These are phyloP conservation scores for Telmatochromis sp. DNA, from an alignment of 2,113 vertebrate genomes.

Conservation along the genomic window DNA sequence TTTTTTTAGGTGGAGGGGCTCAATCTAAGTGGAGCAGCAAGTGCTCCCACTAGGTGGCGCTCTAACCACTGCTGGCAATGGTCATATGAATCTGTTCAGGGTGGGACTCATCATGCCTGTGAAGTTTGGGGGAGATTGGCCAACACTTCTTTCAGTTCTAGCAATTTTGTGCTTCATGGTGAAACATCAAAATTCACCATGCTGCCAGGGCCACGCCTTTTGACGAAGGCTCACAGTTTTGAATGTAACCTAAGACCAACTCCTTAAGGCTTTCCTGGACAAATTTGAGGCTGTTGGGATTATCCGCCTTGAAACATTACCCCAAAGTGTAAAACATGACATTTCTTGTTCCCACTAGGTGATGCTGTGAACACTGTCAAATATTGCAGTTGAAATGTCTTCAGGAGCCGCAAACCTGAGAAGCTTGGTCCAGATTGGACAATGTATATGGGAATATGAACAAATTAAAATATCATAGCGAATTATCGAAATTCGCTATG, in stretches of 20 bases:
- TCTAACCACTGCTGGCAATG: background rate
- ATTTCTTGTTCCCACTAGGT: background rate
- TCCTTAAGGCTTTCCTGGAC: background rate
- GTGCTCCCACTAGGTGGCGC: background rate
- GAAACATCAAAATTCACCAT: background rate
- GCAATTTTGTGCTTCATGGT: background rate
- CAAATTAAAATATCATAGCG: rapidly evolving
- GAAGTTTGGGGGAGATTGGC: background rate
- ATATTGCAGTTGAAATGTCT: background rate
- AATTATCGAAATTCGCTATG: background rate
- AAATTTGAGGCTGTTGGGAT: background rate
- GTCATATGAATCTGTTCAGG: rapidly evolving
- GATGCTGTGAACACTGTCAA: background rate
- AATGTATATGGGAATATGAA: background rate
- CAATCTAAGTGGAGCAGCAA: background rate
- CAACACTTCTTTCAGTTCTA: background rate
- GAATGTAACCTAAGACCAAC: background rate
- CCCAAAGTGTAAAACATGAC: background rate
- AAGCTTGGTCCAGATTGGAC: background rate
- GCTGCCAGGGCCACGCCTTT: background rate
- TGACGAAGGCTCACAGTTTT: background rate
- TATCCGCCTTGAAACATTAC: rapidly evolving
- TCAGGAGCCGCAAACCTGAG: background rate
- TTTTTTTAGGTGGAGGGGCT: background rate
- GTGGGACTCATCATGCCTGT: rapidly evolving